Conservation (phyloP, 2,888 invertebrate species). For the Xylocampa areola region DNA sequence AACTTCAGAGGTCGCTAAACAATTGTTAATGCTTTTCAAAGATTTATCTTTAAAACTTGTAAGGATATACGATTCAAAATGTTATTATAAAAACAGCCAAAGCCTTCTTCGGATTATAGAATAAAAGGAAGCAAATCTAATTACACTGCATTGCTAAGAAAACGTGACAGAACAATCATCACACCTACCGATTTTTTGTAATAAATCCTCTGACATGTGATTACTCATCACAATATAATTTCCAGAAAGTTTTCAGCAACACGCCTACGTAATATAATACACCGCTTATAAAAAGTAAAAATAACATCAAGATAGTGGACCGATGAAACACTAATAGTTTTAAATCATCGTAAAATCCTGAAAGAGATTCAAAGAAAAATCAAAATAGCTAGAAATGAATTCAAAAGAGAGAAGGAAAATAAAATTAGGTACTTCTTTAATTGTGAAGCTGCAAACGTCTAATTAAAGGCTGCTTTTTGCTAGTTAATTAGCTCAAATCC, state of each 20-base stretch:
- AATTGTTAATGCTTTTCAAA: no score
- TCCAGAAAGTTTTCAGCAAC: conserved; percentile 25
- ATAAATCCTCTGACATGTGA: background rate
- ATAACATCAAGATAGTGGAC: conserved; percentile 26
- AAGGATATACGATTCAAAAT: no score
- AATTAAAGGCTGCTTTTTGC: conserved; percentile 44
- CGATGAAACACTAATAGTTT: conserved; percentile 55
- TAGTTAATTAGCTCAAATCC: conserved; percentile 52
- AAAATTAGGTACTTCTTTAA: conserved; percentile 41
- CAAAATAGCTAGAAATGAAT: conserved; percentile 39
- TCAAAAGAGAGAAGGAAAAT: conserved; percentile 18
- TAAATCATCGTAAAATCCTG: conserved; percentile 48
- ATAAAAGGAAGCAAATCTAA: no score
- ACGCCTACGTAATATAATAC: conserved; percentile 17
- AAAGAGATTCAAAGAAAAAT: conserved; percentile 34
- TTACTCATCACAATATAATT: conserved; percentile 19
- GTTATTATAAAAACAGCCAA: no score
- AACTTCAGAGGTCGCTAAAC: no score
- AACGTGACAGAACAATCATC: no score
- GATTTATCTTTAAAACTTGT: no score
- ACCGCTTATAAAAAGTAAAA: conserved; percentile 32
- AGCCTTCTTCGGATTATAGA: no score
- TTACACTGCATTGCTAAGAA: no score
- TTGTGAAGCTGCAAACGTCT: conserved; percentile 39
- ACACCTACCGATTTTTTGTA: no score